phyloP scores from a whole-genome alignment of 1,140 invertebrate genomes.

The Phenacoccus solenopsis region DNA sequence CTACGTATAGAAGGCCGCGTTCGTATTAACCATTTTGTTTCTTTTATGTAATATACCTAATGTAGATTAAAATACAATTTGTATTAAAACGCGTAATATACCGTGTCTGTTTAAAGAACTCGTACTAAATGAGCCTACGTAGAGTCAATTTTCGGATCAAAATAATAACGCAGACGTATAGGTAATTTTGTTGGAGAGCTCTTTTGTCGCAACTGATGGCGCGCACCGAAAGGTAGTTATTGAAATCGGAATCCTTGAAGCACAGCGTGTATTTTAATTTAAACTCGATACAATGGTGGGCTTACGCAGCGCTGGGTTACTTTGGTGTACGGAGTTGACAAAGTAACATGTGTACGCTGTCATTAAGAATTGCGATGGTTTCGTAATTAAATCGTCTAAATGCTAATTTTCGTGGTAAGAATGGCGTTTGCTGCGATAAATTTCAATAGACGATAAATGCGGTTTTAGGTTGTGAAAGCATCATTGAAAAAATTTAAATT shows the following conservation, averaged over 20 bases:
- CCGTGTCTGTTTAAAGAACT: background rate
- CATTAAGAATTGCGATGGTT: too few relatives aligned
- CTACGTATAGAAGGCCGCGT: background rate
- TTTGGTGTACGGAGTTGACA: background rate
- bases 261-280: background rate
- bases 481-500: background rate
- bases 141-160: background rate
- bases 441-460: too few relatives aligned
- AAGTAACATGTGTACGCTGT: background rate
- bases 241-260: background rate
- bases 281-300: background rate
- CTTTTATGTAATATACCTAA: conserved; percentile 3
- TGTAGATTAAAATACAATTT: background rate
- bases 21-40: background rate
- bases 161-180: background rate
- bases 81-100: background rate
- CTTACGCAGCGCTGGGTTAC: background rate
- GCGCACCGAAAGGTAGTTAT: background rate
- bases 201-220: too few relatives aligned
- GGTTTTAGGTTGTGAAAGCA: background rate
- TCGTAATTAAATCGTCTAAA: too few relatives aligned
- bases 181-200: too few relatives aligned
- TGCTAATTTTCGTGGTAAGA: too few relatives aligned
- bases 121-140: background rate
- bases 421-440: too few relatives aligned